A percentile compares a stretch with the other conserved stretches of the same genome.
Conservation (phyloP, 2,888 invertebrate genomes). For the Lasioglossum lativentre region DNA sequence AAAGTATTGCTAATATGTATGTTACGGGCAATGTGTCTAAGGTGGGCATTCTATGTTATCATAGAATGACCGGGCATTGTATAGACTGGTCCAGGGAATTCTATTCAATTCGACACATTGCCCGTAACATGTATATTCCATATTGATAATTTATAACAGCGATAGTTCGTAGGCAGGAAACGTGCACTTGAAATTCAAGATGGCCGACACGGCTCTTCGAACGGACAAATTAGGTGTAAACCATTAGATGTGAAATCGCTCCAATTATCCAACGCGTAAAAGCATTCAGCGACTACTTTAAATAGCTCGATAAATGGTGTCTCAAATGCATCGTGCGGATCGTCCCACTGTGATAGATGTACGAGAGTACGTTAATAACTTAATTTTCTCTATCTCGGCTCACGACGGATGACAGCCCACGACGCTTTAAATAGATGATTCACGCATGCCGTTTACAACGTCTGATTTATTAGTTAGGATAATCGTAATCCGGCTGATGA, state of each 20-base stretch:
- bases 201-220: neutral
- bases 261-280: neutral
- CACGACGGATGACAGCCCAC: slow-evolving; percentile 9
- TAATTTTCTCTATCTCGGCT: slow-evolving; percentile 10
- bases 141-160: neutral
- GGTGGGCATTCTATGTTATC: no score
- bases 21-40: no score
- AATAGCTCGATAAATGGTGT: neutral
- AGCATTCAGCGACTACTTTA: neutral
- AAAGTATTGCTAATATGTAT: neutral
- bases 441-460: neutral
- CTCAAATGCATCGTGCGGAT: neutral
- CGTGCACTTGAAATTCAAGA: neutral
- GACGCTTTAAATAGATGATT: slow-evolving; percentile 10
- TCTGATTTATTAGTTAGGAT: neutral
- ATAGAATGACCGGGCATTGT: no score
- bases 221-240: neutral
- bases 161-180: neutral
- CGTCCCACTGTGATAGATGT: neutral
- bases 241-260: neutral
- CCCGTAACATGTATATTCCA: no score
- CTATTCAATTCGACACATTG: no score
- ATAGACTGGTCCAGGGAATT: no score
- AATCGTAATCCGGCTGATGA: neutral
- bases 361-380: slow-evolving; percentile 4